Base-by-base conservation (phyloP, 1,140 invertebrate genomes). In the Kradibia gibbosae region DNA sequence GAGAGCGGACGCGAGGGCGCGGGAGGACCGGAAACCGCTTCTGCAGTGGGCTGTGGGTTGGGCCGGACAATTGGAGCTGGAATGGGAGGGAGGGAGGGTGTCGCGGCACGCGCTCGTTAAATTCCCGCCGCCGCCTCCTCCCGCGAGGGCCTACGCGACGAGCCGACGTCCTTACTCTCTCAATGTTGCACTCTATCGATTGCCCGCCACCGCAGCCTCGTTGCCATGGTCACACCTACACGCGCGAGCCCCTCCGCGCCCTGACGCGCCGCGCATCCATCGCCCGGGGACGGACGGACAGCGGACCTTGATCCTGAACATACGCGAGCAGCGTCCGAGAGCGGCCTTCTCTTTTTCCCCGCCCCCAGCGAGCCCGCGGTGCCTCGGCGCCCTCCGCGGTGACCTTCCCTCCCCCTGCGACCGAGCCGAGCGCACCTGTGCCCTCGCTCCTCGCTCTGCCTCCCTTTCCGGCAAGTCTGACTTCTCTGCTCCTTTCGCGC, bases 111-210 rank as follows among this genome's bases (percentile, higher is more conserved):
- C 8, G 20, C 45, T 7, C 45, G 17, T 17, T 48, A 17, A 48
- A 48, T 17, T 17, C 70, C n/a, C 70, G 42, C 20, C n/a, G 20
- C 25, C n/a, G n/a, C 70, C 15, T 28, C 39, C 22, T 22, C 15
- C n/a, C 10, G 3, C 5, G 1, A 5, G 17, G 70, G 15, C 70
- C n/a, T n/a, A 15, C 20, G 7, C 50, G 20, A 8, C 22, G 39
- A 20, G 57, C 39, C 4, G n/a, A n/a, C 76, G 62, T 55, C 71
- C 71, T 34, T 20, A 50, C 22, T 48, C 77, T 76, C 74, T 25
- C 65, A 34, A 28, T 28, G 84, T 84, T 87, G 86, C 87, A 88
- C 84, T 88, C 85, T 88, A 89, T 89, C 84, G 88, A 88, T 88
- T 88, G 60, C 76, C 80, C 34, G 84, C 83, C 82, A 83, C 65